These are phyloP conservation scores for Liposcelis brunnea DNA, from an alignment of 2,888 invertebrate species.

Conservation along the genomic window DNA sequence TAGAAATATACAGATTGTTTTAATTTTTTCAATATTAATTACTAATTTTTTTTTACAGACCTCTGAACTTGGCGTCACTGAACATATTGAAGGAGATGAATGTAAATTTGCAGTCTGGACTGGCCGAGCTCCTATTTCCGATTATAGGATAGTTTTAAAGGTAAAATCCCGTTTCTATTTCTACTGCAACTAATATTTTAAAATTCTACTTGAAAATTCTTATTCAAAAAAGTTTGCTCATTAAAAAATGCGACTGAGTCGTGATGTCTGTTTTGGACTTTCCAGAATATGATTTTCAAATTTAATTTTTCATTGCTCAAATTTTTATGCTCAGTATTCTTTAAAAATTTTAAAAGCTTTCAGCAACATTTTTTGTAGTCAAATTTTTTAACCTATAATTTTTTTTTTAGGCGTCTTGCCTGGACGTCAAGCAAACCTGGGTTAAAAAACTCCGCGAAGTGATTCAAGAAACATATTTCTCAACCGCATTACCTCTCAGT, in stretches of 20 bases:
- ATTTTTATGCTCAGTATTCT: no score
- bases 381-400: slow-evolving; percentile 1
- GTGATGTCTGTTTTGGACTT: no score
- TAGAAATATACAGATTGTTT: no score
- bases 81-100: slow-evolving; percentile 96
- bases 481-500: slow-evolving; percentile 61
- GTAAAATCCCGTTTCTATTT: slow-evolving; percentile 19
- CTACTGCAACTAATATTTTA: no score
- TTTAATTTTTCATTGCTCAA: no score
- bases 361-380: no score
- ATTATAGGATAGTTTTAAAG: slow-evolving; percentile 74
- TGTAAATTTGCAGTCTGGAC: slow-evolving; percentile 99
- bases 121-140: slow-evolving; percentile 82
- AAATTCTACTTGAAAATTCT: neutral
- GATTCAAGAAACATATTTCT: slow-evolving; percentile 90
- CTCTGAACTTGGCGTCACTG: slow-evolving; percentile 90
- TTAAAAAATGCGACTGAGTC: no score
- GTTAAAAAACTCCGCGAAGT: slow-evolving; percentile 88
- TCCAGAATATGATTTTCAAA: no score
- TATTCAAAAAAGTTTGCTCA: no score
- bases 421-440: slow-evolving; percentile 91
- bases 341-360: no score
- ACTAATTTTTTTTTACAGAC: slow-evolving; percentile 37
- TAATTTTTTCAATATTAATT: slow-evolving; percentile 18
- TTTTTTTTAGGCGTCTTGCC: slow-evolving; percentile 52